Conservation (phyloP, 2,888 invertebrate genomes). For the Zygogramma bicolorata region DNA sequence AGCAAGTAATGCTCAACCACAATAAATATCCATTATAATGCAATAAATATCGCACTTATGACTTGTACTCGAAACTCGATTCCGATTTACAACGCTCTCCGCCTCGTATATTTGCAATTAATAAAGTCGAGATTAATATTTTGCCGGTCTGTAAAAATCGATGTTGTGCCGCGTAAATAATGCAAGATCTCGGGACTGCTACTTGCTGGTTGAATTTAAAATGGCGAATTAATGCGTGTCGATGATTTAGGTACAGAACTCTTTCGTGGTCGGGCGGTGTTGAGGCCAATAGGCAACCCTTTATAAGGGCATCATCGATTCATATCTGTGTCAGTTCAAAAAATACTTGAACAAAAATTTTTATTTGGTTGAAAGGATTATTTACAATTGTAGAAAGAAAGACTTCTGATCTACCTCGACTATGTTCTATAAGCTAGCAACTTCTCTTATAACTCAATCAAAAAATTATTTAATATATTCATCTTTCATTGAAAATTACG, state of each 20-base stretch:
- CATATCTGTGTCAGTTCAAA: too few species aligned
- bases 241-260: conserved; percentile 59
- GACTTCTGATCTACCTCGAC: too few species aligned
- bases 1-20: conserved; percentile 47
- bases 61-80: conserved; percentile 63
- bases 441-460: too few species aligned
- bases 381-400: too few species aligned
- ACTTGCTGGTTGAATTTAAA: conserved; percentile 17
- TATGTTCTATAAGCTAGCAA: too few species aligned
- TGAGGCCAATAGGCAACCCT: not conserved
- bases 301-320: too few species aligned
- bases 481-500: too few species aligned
- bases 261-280: not conserved
- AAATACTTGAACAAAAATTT: too few species aligned
- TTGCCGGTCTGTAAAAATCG: conserved; percentile 46
- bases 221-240: conserved; percentile 55
- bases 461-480: too few species aligned
- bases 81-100: conserved; percentile 60
- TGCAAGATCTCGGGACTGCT: conserved; percentile 22
- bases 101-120: conserved; percentile 57
- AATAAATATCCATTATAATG: conserved; percentile 66
- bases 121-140: conserved; percentile 52
- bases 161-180: conserved; percentile 28
- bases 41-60: conserved; percentile 64
- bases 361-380: too few species aligned